phyloP scores from a whole-genome alignment of 2,113 vertebrate species.

The Atlantisia rogersi region DNA sequence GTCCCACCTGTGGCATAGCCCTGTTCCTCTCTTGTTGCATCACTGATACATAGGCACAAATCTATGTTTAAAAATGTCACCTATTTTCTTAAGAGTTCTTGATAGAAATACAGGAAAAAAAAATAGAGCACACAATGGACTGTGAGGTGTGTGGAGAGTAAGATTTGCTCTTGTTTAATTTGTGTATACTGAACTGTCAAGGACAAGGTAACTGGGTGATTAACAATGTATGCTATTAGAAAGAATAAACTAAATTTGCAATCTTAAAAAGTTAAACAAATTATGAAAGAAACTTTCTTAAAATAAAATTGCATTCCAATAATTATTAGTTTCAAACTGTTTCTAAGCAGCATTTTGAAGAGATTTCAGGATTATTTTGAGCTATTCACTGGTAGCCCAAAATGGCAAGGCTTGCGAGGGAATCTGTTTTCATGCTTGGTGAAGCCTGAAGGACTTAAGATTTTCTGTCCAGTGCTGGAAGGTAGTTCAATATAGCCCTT shows the following conservation, averaged over 20 bases:
- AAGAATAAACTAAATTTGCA: neutral
- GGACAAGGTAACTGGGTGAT: neutral
- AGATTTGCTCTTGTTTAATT: neutral
- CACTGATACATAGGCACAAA: neutral
- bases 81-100: neutral
- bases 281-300: neutral
- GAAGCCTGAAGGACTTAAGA: neutral
- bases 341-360: neutral
- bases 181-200: neutral
- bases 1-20: neutral
- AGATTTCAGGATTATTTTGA: neutral
- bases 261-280: neutral
- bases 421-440: neutral
- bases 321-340: neutral
- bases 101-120: neutral
- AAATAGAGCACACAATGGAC: neutral
- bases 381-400: neutral
- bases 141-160: neutral
- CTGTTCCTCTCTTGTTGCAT: neutral
- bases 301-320: neutral
- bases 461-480: neutral
- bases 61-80: neutral
- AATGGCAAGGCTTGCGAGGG: neutral
- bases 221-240: neutral
- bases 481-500: neutral